Percentiles rank a stretch among this genome's conserved stretches.
These are phyloP conservation scores for Teleiodes luculella DNA, from an alignment of 2,888 invertebrate genomes.

Conservation along the genomic window DNA sequence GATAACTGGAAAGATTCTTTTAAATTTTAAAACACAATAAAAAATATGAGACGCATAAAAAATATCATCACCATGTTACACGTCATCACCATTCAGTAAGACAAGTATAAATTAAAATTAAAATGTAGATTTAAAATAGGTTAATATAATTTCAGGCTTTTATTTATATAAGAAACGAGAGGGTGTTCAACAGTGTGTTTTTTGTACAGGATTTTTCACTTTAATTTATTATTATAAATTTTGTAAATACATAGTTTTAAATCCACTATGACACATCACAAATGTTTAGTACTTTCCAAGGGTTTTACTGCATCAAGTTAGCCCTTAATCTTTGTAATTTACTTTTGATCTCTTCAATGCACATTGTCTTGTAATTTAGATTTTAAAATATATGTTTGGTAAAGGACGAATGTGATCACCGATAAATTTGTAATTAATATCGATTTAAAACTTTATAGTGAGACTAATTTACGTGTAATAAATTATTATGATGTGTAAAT, in stretches of 20 bases:
- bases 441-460: slow-evolving; percentile 18
- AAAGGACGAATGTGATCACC: slow-evolving; percentile 69
- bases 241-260: neutral
- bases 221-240: neutral
- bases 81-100: no score
- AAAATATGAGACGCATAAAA: no score
- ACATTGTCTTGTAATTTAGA: slow-evolving; percentile 18
- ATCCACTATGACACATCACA: neutral
- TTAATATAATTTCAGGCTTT: neutral
- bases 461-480: slow-evolving; percentile 13
- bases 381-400: slow-evolving; percentile 23
- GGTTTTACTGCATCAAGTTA: neutral
- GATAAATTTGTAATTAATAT: slow-evolving; percentile 31
- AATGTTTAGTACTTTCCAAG: neutral
- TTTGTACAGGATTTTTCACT: neutral
- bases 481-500: neutral
- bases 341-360: neutral
- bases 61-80: no score
- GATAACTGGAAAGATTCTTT: no score
- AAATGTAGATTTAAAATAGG: neutral
- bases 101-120: no score
- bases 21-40: no score
- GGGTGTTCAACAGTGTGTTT: neutral
- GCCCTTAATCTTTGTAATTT: neutral
- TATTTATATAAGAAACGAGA: neutral